phyloP scores from a whole-genome alignment of 2,888 invertebrate genomes.

The Brenthis ino region DNA sequence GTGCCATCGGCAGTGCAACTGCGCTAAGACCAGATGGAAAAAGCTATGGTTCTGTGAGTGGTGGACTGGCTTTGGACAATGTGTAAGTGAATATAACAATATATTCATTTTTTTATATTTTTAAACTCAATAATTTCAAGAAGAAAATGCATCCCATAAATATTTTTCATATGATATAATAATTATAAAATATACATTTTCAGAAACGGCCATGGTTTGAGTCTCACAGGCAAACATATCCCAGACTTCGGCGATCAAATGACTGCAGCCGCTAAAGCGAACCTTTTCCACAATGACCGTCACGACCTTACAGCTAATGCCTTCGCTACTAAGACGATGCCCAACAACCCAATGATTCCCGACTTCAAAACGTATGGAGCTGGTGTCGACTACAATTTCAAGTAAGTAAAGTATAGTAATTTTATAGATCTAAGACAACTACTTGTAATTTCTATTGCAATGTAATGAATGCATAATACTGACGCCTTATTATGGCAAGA shows the following conservation, averaged over 20 bases:
- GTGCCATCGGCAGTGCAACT: conserved; percentile 41
- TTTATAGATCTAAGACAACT: background rate
- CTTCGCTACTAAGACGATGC: conserved; percentile 49
- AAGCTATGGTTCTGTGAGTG: conserved; percentile 44
- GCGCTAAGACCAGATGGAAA: conserved; percentile 39
- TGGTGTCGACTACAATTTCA: conserved; percentile 49
- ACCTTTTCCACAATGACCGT: conserved; percentile 48
- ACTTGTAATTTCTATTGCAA: background rate
- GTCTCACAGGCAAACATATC: conserved; percentile 47
- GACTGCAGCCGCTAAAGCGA: conserved; percentile 51
- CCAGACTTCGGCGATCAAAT: conserved; percentile 51
- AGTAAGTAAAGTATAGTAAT: conserved; percentile 42
- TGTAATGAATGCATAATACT: too few species aligned
- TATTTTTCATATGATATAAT: too few species aligned
- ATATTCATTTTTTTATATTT: background rate
- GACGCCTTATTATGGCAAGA: too few species aligned
- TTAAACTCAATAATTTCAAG: background rate
- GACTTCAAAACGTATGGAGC: conserved; percentile 51
- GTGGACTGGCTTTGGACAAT: conserved; percentile 48
- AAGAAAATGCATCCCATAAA: too few species aligned
- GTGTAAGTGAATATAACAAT: conserved; percentile 42
- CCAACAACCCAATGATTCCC: conserved; percentile 45
- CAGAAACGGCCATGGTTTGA: conserved; percentile 49
- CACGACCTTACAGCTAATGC: conserved; percentile 52
- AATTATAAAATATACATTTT: conserved; percentile 14